phyloP scores from a whole-genome alignment of 2,797 vertebrate genomes.

The Anableps anableps region DNA sequence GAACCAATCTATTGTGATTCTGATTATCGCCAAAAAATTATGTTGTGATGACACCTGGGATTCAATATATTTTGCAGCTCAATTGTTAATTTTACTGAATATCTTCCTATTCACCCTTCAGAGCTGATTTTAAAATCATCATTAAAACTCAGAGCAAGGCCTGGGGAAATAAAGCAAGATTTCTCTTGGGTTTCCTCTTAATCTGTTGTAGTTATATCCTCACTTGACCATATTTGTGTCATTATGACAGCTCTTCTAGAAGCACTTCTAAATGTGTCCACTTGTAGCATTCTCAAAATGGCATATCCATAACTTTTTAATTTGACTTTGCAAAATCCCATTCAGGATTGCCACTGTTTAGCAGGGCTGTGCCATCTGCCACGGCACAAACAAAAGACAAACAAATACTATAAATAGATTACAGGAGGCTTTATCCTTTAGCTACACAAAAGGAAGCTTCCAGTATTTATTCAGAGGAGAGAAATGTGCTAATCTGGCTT shows the following conservation, averaged over 20 bases:
- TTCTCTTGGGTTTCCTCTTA: slow-evolving; percentile 30
- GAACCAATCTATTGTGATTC: not conserved
- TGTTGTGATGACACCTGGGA: not conserved
- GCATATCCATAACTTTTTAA: slow-evolving; percentile 54
- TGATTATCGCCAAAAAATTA: not conserved
- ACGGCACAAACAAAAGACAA: slow-evolving; percentile 56
- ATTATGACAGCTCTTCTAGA: slow-evolving; percentile 39
- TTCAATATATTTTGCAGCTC: not conserved
- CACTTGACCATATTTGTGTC: slow-evolving; percentile 30
- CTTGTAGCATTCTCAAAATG: slow-evolving; percentile 41
- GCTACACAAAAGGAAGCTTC: slow-evolving; percentile 55
- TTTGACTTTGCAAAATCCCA: slow-evolving; percentile 56
- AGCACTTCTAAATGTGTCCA: slow-evolving; percentile 37
- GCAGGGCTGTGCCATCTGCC: slow-evolving; percentile 58
- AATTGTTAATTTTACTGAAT: not conserved
- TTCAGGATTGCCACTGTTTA: slow-evolving; percentile 40
- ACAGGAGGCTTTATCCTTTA: slow-evolving; percentile 62
- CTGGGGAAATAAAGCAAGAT: slow-evolving; percentile 13
- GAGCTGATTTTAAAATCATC: not conserved
- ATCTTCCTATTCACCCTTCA: not conserved
- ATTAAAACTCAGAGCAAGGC: not conserved
- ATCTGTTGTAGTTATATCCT: slow-evolving; percentile 37
- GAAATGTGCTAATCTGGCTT: slow-evolving; percentile 75
- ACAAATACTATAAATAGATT: slow-evolving; percentile 75
- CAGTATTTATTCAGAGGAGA: slow-evolving; percentile 60